Evolutionary conservation across 2,888 invertebrate genomes (phyloP), one percentile per base, ranked within the genome.

Genomic region (Cacoxenus indagator): DNA sequence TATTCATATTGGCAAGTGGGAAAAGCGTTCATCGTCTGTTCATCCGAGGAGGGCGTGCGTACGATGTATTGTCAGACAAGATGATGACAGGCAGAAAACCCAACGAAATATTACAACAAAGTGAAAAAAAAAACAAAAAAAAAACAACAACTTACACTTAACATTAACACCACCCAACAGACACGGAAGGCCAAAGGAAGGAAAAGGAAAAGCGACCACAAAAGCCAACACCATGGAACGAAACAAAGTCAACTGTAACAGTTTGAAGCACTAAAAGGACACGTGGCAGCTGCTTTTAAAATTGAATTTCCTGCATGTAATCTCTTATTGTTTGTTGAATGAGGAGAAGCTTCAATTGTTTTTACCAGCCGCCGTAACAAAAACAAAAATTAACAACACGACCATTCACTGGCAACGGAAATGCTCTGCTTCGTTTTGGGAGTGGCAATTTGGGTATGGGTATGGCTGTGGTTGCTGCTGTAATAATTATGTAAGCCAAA

Each of bases 251-350:
- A 81, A 79, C 76, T 80, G 83, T 84, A 77, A 85, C 85, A 84
- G 76, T 85, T 83, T 85, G 77, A 82, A 86, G 84, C 86, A 85
- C 86, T 86, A 84, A 81, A 85, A 76, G 73, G 87, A 86, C 86
- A 86, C 86, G 86, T 86, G 86, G 82, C 86, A 86, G 87, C 85
- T 86, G 85, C 87, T 87, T 86, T 86, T 86, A 80, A 87, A 86
- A 86, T 87, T 86, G 86, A 87, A 86, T 87, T 87, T 87, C 85
- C 87, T 86, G 75, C 81, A 78, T 84, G 84, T 84, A 83, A 83
- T 82, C 81, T 77, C 26, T 27, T 43, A 8, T 66, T 81, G 81
- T 81, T 37, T 37, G 37, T 37, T 37, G 37, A 4, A 11, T n/a
- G n/a, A n/a, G 14, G 37, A 37, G 37, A 37, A 75, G 84, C 83